Percentiles rank a stretch among this genome's conserved stretches.
Evolutionary conservation across 2,797 vertebrate genomes (phyloP).

Genomic region (Pempheris klunzingeri): DNA sequence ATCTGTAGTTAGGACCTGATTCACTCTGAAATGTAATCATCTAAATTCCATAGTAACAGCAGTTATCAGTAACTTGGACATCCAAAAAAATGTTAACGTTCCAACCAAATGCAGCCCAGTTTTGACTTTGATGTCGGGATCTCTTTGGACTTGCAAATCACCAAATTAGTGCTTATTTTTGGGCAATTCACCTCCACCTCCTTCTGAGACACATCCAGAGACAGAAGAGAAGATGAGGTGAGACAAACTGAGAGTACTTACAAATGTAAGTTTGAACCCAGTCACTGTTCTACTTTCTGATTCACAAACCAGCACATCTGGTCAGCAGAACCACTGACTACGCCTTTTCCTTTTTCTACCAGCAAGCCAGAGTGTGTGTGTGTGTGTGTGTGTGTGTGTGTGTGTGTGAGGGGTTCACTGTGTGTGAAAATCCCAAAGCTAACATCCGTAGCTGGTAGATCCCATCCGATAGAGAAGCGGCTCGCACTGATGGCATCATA

Average conservation of each 20-base stretch:
- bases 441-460: conserved; percentile 66
- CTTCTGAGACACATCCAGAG: conserved; percentile 13
- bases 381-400: conserved; percentile 31
- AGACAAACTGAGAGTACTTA: neutral
- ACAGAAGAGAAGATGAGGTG: neutral
- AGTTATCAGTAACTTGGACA: neutral
- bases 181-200: conserved; percentile 7
- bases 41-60: conserved; percentile 8
- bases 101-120: neutral
- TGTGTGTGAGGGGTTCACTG: conserved; percentile 18
- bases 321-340: conserved; percentile 54
- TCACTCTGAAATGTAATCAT: conserved; percentile 3
- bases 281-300: conserved; percentile 6
- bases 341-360: conserved; percentile 42
- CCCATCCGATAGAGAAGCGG: conserved; percentile 58
- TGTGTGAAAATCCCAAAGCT: conserved; percentile 60
- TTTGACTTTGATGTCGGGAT: conserved; percentile 8
- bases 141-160: conserved; percentile 13
- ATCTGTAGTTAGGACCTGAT: neutral
- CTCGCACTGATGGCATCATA: conserved; percentile 67
- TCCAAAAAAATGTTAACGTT: neutral
- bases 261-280: neutral
- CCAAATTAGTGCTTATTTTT: conserved; percentile 15
- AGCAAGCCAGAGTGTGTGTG: neutral
- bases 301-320: conserved; percentile 57